Conservation (phyloP, 2,888 invertebrate species). For the Chironomus tentans region DNA sequence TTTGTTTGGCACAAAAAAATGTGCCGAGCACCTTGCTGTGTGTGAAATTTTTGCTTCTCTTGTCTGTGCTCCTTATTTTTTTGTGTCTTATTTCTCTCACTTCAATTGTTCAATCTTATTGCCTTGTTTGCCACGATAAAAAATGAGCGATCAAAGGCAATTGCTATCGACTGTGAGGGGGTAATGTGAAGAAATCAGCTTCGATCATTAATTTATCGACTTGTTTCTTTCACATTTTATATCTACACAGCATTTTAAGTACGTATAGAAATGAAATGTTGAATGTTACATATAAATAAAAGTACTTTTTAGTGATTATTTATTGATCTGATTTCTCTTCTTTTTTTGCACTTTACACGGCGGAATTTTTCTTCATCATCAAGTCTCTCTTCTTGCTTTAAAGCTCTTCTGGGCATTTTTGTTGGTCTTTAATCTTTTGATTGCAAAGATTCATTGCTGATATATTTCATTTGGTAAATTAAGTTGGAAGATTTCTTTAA, state of each 20-base stretch:
- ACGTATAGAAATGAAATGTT: background rate
- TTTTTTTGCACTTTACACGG: background rate
- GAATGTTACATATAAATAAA: background rate
- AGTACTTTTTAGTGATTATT: background rate
- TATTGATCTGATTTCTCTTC: background rate
- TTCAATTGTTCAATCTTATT: no score
- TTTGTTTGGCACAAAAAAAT: background rate
- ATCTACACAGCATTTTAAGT: background rate
- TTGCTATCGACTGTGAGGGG: background rate
- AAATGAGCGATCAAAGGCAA: background rate
- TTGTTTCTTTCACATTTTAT: background rate
- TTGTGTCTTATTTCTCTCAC: no score
- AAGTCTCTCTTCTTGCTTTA: no score
- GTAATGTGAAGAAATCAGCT: background rate
- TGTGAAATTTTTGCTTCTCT: background rate
- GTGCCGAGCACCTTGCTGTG: conserved; percentile 2
- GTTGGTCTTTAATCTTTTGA: no score
- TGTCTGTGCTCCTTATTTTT: background rate
- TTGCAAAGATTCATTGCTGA: no score
- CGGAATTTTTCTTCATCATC: no score
- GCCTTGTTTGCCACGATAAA: no score
- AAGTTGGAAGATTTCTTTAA: no score
- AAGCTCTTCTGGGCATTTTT: no score
- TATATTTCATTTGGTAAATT: no score
- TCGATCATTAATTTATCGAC: background rate